Base-by-base conservation (phyloP, 1,140 invertebrate species). In the Drosophila parvula region DNA sequence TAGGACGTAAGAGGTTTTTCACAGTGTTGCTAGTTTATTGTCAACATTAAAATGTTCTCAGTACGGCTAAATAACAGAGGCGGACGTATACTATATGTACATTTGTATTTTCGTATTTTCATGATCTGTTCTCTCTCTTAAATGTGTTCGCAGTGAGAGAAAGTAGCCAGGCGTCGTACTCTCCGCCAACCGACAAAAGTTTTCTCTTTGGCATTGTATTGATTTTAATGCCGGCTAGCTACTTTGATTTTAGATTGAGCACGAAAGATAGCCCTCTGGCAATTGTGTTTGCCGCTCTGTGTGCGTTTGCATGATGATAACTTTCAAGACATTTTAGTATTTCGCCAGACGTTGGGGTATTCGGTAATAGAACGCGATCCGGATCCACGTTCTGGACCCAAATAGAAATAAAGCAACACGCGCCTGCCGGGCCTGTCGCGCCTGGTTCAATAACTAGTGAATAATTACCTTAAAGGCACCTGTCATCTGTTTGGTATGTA, bases 291-390 rank as follows among this genome's bases (percentile, higher is more conserved):
- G 63, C 48, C 45, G 40, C 57, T 81, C 58, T 69, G 51, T 47
- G 28, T 58, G 41, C 61, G 61, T 71, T 75, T 62, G 51, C 30
- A 10, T 38, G 57, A 11, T 38, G 57, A 45, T 57, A 41, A 51
- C 70, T 82, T 71, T 50, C 38, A 67, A 67, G 44, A 68, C 22
- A 59, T 56, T 65, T 88, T 50, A 86, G 83, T 86, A 57, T 70
- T 59, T 58, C 71, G 75, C 30, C 76, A 73, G 61, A 62, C 79
- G 48, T 73, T 62, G 73, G 38, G 43, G 27, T 53, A 81, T 56
- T 50, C 57, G 76, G 83, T 79, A 36, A 60, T 63, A 55, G 41
- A 62, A 63, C 63, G 34, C 11, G 30, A 28, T 18, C 7, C 62
- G 50, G 18, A 44, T 50, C 18, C 7, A 10, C 12, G 28, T 41